Evolutionary conservation across 2,113 vertebrate species (phyloP), one percentile per base, ranked within the genome.

Genomic region (Lamprologus ornatipinnis): DNA sequence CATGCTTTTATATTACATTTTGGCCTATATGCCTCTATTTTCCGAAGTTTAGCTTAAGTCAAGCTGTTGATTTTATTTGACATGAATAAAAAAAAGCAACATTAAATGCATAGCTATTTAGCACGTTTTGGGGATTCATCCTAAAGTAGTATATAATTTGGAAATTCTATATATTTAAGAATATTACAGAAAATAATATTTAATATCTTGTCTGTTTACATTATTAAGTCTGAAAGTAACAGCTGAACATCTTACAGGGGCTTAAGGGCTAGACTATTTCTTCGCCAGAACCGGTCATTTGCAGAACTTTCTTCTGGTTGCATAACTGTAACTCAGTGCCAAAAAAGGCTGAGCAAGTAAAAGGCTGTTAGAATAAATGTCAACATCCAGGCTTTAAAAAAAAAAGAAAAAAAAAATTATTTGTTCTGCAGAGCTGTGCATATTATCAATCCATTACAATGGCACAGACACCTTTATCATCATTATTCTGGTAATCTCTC

Each of bases 381-480:
- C 42, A 28, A 47, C 40, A 47, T 35, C 60, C 60, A 65, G 60
- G 15, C 9, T 65, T 33, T 35, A 7, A 63, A 65, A 17, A 1
- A 31, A 1, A 6, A 4, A 0, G 0, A 1, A 3, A 6, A 31
- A 31, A 15, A 28, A 13, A 0, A n/a, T n/a, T n/a, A 85, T 63
- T 91, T 87, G 84, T 87, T 93, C 84, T 88, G 82, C 86, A 73
- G 87, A 81, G 87, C 87, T 87, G 89, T 55, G 54, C 51, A 28
- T 89, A 92, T 93, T 86, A 94, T 92, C 82, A 92, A 65, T 82
- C 91, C 83, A 91, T 91, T 93, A 86, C 40, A 90, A 80, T 82
- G 80, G 47, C 80, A 80, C 79, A 86, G 54, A 90, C n/a, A 63
- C 26, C 84, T 90, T 88, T 87, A 84, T 87, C 91, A 75, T 93